Conservation (phyloP, 2,797 vertebrate species). For the Sylvilagus floridanus region DNA sequence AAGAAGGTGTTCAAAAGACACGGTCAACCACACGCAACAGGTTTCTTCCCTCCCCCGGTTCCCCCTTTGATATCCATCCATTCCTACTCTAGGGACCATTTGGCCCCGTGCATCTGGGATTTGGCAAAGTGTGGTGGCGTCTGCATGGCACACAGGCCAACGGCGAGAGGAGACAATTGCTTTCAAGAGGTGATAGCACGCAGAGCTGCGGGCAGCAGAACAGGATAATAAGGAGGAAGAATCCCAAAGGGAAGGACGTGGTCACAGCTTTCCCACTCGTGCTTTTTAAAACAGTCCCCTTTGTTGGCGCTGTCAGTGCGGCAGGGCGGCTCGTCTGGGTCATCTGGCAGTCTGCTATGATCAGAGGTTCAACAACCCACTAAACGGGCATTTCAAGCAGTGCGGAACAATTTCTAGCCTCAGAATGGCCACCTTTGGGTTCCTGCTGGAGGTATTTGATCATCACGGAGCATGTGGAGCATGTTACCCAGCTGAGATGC, state of each 20-base stretch:
- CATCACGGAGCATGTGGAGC: background rate
- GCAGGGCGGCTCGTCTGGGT: slow-evolving; percentile 6
- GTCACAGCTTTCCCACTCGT: background rate
- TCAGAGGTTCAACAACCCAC: background rate
- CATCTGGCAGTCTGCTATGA: slow-evolving; percentile 5
- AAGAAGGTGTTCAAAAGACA: background rate
- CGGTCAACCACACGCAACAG: background rate
- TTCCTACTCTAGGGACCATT: background rate
- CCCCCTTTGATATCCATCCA: background rate
- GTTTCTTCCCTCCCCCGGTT: background rate
- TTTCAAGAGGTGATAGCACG: background rate
- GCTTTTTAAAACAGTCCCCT: background rate
- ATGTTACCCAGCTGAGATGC: background rate
- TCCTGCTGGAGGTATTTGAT: background rate
- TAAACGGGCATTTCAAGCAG: background rate
- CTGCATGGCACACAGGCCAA: background rate
- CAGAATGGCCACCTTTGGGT: background rate
- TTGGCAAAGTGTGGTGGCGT: background rate
- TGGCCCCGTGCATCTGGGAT: background rate
- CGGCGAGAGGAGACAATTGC: background rate
- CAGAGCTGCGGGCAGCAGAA: slow-evolving; percentile 24
- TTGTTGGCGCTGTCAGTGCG: background rate
- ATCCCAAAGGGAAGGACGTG: slow-evolving; percentile 56
- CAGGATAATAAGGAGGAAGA: background rate
- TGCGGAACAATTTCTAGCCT: background rate